Evolutionary conservation across 2,888 invertebrate genomes (phyloP), one percentile per base, ranked within the genome.

Genomic region (Polydrusus pterygomalis): DNA sequence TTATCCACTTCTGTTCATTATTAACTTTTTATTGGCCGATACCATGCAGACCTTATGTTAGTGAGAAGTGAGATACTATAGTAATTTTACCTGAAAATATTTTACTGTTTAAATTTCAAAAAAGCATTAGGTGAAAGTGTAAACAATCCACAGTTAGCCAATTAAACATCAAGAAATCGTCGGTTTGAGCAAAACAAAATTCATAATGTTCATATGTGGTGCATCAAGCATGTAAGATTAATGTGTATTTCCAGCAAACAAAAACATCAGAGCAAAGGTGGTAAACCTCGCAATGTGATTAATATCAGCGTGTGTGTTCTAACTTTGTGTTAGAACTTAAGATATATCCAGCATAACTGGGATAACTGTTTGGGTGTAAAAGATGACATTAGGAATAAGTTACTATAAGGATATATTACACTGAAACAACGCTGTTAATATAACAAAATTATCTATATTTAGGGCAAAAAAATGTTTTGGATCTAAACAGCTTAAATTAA

Each of bases 211-310:
- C 43, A 40, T 40, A 40, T 18, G n/a, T 17, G 49, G 34, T 65
- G 45, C 49, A 65, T 65, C 34, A 65, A 49, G 63, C 63, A n/a
- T 15, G 6, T 17, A 25, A 63, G 63, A 20, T 18, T n/a, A 63
- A 65, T 64, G 64, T 64, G 64, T 25, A 64, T 64, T 45, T 49
- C n/a, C 47, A 49, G 49, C 30, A 65, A 65, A 65, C 65, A 49
- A 65, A 49, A 65, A 65, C 65, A 34, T 34, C 34, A 65, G 49
- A 65, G 65, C 49, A 30, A 65, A 65, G n/a, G 49, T 30, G 65
- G 65, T 34, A 65, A 49, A 65, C 65, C 65, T 15, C 30, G 65
- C 49, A 49, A n/a, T 65, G 15, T 49, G 49, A 65, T 65, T 65
- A 65, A 65, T 65, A 25, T 47, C 49, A 49, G 15, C 18, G 30